Evolutionary conservation across 2,797 vertebrate species (phyloP).

Genomic region (Bradypodion ventrale): DNA sequence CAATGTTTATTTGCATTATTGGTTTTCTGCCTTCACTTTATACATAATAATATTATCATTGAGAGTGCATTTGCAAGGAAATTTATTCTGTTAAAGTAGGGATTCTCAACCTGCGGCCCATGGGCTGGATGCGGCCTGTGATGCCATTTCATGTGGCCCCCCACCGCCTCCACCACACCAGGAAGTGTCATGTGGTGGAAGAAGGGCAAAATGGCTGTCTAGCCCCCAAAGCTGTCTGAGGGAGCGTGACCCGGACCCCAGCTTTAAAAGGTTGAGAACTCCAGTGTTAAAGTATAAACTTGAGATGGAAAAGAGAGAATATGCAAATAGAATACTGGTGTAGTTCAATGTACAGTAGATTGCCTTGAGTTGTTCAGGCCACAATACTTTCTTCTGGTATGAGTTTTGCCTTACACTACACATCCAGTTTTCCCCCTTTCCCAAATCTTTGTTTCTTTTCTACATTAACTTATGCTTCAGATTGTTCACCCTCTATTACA

Average conservation of each 20-base stretch:
- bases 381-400: neutral
- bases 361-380: neutral
- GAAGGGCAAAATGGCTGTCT: no score
- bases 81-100: neutral
- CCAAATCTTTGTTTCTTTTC: neutral
- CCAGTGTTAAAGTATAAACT: no score
- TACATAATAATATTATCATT: neutral
- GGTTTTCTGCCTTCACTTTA: slow-evolving; percentile 1
- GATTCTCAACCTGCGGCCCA: no score
- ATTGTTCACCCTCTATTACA: slow-evolving; percentile 11
- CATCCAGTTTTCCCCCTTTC: neutral
- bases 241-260: no score
- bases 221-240: no score
- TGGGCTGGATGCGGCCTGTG: no score
- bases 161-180: no score
- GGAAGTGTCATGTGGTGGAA: no score
- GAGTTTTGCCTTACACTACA: neutral
- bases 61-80: neutral
- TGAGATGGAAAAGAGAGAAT: neutral
- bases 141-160: no score
- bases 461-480: neutral
- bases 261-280: no score
- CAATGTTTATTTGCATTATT: neutral
- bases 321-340: neutral
- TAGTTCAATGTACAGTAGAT: neutral